phyloP scores from a whole-genome alignment of 2,113 vertebrate species.

The Cyprinodon tularosa region DNA sequence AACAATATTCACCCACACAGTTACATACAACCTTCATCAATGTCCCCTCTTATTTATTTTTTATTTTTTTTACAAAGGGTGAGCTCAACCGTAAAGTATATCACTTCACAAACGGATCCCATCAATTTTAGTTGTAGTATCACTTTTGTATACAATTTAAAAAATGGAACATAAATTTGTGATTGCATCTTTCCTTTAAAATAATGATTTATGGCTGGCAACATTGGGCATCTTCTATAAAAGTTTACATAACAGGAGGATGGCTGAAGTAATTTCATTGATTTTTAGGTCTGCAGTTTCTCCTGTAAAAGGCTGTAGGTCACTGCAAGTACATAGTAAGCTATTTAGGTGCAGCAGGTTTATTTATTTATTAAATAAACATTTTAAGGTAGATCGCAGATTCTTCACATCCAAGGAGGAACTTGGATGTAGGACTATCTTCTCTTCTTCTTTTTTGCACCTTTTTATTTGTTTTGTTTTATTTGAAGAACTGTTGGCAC shows the following conservation, averaged over 20 bases:
- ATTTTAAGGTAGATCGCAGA: neutral
- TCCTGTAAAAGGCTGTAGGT: slow-evolving; percentile 46
- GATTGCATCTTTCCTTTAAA: slow-evolving; percentile 1
- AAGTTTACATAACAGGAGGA: slow-evolving; percentile 31
- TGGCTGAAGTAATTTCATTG: slow-evolving; percentile 44
- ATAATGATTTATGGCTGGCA: neutral
- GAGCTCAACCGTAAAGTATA: slow-evolving; percentile 26
- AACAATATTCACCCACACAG: slow-evolving; percentile 53
- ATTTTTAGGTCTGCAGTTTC: slow-evolving; percentile 36
- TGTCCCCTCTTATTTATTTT: slow-evolving; percentile 25
- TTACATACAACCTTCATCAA: slow-evolving; percentile 53
- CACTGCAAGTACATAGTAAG: slow-evolving; percentile 24
- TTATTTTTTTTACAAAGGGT: slow-evolving; percentile 49
- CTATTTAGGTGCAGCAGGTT: slow-evolving; percentile 9
- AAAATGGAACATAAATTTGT: neutral
- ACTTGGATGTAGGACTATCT: too few species aligned
- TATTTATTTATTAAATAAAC: slow-evolving; percentile 17
- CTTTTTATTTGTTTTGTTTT: neutral
- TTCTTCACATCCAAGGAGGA: too few species aligned
- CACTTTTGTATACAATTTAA: neutral
- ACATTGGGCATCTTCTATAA: neutral
- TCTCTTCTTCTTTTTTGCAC: neutral
- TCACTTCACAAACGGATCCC: neutral
- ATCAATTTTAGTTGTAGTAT: neutral
- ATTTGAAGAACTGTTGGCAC: slow-evolving; percentile 50